A percentile compares a stretch with the other conserved stretches of the same genome.
Evolutionary conservation across 1,140 invertebrate species (phyloP).

Genomic region (Xylocopa sonorina): DNA sequence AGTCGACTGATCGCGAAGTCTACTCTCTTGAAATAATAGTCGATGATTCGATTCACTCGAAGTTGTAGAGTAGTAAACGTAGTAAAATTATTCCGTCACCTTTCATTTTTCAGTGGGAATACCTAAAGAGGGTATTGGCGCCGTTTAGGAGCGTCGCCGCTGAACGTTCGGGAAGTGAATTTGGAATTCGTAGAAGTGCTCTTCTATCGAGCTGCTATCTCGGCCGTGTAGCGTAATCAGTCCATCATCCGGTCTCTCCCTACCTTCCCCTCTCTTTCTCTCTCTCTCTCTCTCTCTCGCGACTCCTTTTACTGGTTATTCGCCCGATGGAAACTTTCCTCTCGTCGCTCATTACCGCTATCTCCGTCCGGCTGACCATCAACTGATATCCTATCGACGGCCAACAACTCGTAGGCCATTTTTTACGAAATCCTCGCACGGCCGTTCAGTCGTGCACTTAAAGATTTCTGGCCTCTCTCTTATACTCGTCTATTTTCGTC

Average conservation of each 20-base stretch:
- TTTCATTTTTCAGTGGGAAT: background rate
- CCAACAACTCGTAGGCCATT: constrained; percentile 49
- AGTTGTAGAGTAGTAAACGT: too few species aligned
- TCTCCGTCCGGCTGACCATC: constrained; percentile 70
- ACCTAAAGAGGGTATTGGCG: background rate
- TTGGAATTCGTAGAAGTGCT: constrained; percentile 60
- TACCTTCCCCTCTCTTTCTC: background rate
- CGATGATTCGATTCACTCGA: too few species aligned
- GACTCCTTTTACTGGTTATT: constrained; percentile 70
- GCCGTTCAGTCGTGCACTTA: constrained; percentile 6
- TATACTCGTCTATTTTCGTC: constrained; percentile 11
- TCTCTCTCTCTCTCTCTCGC: constrained; percentile 10
- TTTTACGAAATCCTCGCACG: constrained; percentile 40
- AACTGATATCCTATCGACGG: constrained; percentile 71
- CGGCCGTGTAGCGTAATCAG: constrained; percentile 56
- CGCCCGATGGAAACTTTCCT: constrained; percentile 75
- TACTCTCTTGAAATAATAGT: too few species aligned
- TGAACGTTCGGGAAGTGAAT: constrained; percentile 44
- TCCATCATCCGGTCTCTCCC: constrained; percentile 63
- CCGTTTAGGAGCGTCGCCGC: background rate
- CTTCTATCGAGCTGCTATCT: constrained; percentile 58
- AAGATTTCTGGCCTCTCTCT: background rate
- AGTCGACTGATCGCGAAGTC: too few species aligned
- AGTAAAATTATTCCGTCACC: too few species aligned
- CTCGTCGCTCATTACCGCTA: constrained; percentile 71